phyloP scores from a whole-genome alignment of 2,113 vertebrate species.

The Bujurquina vittata region DNA sequence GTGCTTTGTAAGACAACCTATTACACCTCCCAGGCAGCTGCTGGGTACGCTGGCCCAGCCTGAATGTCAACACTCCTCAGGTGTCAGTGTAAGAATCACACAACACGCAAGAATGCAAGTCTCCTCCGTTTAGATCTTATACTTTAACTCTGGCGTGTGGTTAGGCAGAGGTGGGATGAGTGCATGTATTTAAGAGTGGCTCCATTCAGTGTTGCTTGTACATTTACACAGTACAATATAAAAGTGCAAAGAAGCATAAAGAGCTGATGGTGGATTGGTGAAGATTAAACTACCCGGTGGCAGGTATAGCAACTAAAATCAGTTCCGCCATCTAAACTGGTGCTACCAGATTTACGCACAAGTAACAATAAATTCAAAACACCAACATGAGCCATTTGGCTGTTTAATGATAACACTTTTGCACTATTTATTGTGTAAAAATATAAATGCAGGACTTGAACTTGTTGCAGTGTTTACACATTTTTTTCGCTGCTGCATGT shows the following conservation, averaged over 20 bases:
- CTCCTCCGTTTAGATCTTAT: slow-evolving; percentile 13
- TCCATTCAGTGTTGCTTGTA: background rate
- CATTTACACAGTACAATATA: background rate
- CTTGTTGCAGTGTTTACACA: background rate
- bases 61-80: slow-evolving; percentile 91
- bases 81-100: slow-evolving; percentile 68
- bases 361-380: no score
- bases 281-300: background rate
- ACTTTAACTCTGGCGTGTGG: background rate
- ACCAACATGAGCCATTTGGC: background rate
- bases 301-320: background rate
- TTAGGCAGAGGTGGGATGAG: background rate
- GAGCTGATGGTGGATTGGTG: background rate
- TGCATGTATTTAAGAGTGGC: background rate
- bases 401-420: background rate
- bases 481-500: background rate
- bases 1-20: slow-evolving; percentile 95
- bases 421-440: background rate
- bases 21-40: slow-evolving; percentile 94
- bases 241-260: background rate
- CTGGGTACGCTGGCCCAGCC: slow-evolving; percentile 82
- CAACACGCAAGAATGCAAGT: slow-evolving; percentile 29
- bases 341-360: background rate
- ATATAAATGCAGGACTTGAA: background rate
- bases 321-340: background rate